Evolutionary conservation across 2,888 invertebrate genomes (phyloP), one percentile per base, ranked within the genome.

Genomic region (Liodrosophila aerea): DNA sequence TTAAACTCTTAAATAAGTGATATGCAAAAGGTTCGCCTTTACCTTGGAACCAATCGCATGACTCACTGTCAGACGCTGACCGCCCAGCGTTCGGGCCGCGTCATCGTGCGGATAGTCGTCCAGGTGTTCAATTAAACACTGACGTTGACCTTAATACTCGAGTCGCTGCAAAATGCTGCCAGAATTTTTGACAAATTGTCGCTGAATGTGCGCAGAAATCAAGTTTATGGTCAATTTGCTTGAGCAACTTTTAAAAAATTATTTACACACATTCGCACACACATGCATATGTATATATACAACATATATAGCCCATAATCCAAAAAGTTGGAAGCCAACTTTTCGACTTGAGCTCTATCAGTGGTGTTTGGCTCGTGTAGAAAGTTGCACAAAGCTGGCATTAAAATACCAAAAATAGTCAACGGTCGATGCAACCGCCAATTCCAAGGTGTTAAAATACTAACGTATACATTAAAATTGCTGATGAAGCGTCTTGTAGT

Each of bases 171-270:
- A 63, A 56, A 72, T 58, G 52, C 69, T 75, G 76, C 77, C 82
- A 76, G 76, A 81, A 78, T 80, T 81, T 82, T 75, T 83, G 81
- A 82, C 81, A 83, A 82, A 82, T 81, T 82, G 84, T 82, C 67
- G 68, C 58, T 65, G 84, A 66, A 66, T 73, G 83, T 76, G 73
- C 60, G 60, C 72, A 56, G 61, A 83, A 81, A 84, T 82, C 81
- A 82, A 82, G 81, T 82, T 82, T 82, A 82, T 77, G 81, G 81
- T 70, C 81, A 84, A 76, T 70, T 76, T 71, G 66, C 62, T 62
- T 61, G 66, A 65, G 43, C 69, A 66, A 74, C 73, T 74, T 71
- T 73, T 67, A 45, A 73, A 60, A 69, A 64, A 59, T n/a, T 34
- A 51, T 9, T 11, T 39, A 54, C 47, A 37, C 52, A 47, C 31